phyloP scores from a whole-genome alignment of 2,888 invertebrate species.

The Ophraella communa region DNA sequence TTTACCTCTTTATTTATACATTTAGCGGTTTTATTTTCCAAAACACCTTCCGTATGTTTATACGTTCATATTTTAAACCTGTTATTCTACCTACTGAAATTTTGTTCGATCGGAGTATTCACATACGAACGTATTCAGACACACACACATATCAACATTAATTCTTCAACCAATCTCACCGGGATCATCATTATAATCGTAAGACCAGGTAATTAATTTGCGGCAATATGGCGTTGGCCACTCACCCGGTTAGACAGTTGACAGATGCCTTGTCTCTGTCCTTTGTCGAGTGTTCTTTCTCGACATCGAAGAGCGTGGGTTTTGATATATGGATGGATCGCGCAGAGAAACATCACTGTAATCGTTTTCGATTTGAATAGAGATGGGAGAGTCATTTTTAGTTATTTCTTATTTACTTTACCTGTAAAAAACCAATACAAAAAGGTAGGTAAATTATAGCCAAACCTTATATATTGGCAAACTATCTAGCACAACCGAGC shows the following conservation, averaged over 20 bases:
- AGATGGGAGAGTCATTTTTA: conserved; percentile 9
- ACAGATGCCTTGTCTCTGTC: conserved; percentile 45
- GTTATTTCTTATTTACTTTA: background rate
- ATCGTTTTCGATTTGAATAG: conserved; percentile 53
- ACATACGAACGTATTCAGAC: background rate
- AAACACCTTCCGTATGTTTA: background rate
- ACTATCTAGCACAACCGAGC: no score
- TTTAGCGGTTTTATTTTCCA: background rate
- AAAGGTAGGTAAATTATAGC: no score
- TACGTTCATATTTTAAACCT: background rate
- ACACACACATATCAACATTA: conserved; percentile 15
- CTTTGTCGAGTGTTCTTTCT: conserved; percentile 35
- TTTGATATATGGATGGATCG: conserved; percentile 56
- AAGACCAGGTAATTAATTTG: conserved; percentile 47
- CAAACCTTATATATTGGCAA: no score
- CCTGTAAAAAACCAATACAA: no score
- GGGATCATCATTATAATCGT: conserved; percentile 28
- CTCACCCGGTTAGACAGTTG: conserved; percentile 44
- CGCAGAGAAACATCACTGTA: conserved; percentile 58
- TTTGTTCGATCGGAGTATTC: background rate
- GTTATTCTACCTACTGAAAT: background rate
- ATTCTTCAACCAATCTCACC: conserved; percentile 32
- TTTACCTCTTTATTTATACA: background rate
- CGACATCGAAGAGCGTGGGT: conserved; percentile 50
- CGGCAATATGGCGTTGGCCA: conserved; percentile 46